Evolutionary conservation across 2,797 vertebrate species (phyloP).

Genomic region (Gymnothorax reevesii): DNA sequence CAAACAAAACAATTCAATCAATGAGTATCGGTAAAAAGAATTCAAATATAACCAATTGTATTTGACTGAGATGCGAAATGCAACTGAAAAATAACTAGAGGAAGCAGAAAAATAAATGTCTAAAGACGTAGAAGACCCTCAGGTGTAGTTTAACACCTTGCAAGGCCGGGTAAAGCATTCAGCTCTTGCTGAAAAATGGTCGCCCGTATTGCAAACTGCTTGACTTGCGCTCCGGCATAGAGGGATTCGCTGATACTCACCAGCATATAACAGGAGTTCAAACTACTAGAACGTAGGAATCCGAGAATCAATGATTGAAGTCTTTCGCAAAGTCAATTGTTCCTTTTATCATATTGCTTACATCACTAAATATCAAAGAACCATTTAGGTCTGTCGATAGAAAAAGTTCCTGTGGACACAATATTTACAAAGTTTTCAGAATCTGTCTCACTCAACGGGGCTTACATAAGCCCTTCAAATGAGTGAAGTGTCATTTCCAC

Average conservation of each 20-base stretch:
- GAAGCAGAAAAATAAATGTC: not conserved
- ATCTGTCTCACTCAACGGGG: not conserved
- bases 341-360: not conserved
- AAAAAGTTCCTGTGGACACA: not conserved
- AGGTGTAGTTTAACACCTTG: not conserved
- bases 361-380: not conserved
- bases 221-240: not conserved
- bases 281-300: not conserved
- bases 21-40: not conserved
- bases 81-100: not conserved
- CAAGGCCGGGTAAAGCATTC: not conserved
- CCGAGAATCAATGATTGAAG: not conserved
- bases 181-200: not conserved
- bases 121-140: not conserved
- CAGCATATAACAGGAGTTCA: not conserved
- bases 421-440: not conserved
- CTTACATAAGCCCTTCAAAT: not conserved
- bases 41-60: not conserved
- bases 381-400: not conserved
- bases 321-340: not conserved
- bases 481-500: not conserved
- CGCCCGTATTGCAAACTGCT: not conserved
- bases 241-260: not conserved
- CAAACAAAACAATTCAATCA: not conserved
- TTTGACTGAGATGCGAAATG: not conserved